Evolutionary conservation across 2,888 invertebrate genomes (phyloP).

Genomic region (Apamea crenata): DNA sequence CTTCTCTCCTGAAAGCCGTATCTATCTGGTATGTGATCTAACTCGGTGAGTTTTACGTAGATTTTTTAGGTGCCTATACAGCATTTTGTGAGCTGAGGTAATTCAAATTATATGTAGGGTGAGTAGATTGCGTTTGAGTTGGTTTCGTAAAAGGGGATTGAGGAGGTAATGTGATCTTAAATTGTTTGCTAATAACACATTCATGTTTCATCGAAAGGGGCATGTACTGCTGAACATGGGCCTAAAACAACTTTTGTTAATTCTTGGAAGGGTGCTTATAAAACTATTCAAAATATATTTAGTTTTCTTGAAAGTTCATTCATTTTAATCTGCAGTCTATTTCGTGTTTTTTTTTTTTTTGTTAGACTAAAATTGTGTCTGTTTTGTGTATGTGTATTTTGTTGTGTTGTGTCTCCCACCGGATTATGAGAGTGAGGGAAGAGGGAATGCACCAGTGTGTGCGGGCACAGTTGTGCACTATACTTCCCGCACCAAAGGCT

Average conservation of each 20-base stretch:
- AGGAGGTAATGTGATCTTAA: background rate
- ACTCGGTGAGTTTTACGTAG: background rate
- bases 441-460: no score
- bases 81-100: background rate
- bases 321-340: background rate
- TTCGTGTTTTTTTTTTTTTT: background rate
- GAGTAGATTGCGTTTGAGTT: background rate
- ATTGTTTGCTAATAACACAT: background rate
- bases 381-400: no score
- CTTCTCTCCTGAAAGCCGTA: slow-evolving; percentile 1
- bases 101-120: background rate
- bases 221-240: background rate
- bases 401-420: no score
- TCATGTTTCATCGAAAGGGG: background rate
- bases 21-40: slow-evolving; percentile 20
- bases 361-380: no score
- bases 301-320: background rate
- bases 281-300: background rate
- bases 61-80: background rate
- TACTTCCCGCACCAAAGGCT: no score
- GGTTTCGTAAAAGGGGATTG: background rate
- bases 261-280: background rate
- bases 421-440: no score
- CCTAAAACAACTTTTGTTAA: background rate
- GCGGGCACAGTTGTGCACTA: no score